Conservation (phyloP, 1,140 invertebrate species). For the Drosophila mauritiana region DNA sequence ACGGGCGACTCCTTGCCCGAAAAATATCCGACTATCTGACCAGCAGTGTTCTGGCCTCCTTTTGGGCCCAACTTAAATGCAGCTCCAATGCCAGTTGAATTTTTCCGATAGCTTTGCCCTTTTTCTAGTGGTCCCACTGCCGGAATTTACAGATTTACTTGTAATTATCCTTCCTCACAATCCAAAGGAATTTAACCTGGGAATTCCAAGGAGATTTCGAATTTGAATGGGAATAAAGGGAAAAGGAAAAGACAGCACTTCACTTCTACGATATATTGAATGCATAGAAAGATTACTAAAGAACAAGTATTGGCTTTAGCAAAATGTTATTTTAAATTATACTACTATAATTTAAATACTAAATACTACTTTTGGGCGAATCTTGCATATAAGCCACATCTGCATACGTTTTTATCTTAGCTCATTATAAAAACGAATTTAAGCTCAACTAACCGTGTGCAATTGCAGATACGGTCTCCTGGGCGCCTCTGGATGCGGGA, state of each 20-base stretch:
- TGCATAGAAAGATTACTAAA: background rate
- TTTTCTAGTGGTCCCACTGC: background rate
- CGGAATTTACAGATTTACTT: constrained; percentile 8
- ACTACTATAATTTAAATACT: too few species aligned
- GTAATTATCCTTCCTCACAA: background rate
- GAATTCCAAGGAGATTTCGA: background rate
- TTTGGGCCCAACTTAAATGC: constrained; percentile 54
- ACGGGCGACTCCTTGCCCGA: background rate
- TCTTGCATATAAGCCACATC: background rate
- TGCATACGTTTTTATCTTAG: background rate
- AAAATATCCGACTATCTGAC: constrained; percentile 46
- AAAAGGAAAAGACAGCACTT: background rate
- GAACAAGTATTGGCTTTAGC: too few species aligned
- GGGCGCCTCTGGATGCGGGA: constrained; percentile 93
- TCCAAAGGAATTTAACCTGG: background rate
- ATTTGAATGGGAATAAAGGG: background rate
- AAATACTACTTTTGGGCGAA: too few species aligned
- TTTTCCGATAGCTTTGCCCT: background rate
- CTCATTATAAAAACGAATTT: constrained; percentile 51
- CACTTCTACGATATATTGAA: background rate
- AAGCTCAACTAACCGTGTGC: constrained; percentile 14
- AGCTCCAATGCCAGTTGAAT: constrained; percentile 18
- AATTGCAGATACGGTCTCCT: constrained; percentile 92
- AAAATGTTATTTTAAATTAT: too few species aligned
- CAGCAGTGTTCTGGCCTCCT: constrained; percentile 31